Conservation (phyloP, 2,888 invertebrate genomes). For the Aphodius sticticus region DNA sequence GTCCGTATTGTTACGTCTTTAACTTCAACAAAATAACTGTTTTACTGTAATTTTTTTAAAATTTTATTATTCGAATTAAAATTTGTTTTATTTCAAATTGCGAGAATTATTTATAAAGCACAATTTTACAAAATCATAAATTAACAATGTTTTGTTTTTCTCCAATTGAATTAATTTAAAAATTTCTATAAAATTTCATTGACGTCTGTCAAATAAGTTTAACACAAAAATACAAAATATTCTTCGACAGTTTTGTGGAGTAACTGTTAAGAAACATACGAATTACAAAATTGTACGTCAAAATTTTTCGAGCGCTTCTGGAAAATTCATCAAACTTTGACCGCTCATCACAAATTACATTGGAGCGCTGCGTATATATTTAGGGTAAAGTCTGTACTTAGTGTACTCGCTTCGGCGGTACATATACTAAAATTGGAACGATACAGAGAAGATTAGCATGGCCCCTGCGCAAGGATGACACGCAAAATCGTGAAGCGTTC, state of each 20-base stretch:
- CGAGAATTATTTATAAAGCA: no score
- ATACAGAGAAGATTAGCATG: conserved; percentile 94
- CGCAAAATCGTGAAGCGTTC: conserved; percentile 93
- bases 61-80: no score
- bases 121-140: no score
- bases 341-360: background rate
- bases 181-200: background rate
- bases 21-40: no score
- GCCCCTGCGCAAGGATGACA: conserved; percentile 93
- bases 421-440: conserved; percentile 90
- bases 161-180: no score
- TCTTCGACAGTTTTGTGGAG: background rate
- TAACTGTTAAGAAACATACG: background rate
- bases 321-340: background rate
- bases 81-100: no score
- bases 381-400: no score
- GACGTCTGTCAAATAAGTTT: background rate
- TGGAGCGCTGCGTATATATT: background rate
- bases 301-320: background rate
- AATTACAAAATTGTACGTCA: background rate
- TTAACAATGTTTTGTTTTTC: no score
- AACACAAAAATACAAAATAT: background rate
- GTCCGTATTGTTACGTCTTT: no score
- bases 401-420: conserved; percentile 79
- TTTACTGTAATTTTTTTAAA: no score